Conservation (phyloP, 2,797 vertebrate genomes). For the Peromyscus nudipes region DNA sequence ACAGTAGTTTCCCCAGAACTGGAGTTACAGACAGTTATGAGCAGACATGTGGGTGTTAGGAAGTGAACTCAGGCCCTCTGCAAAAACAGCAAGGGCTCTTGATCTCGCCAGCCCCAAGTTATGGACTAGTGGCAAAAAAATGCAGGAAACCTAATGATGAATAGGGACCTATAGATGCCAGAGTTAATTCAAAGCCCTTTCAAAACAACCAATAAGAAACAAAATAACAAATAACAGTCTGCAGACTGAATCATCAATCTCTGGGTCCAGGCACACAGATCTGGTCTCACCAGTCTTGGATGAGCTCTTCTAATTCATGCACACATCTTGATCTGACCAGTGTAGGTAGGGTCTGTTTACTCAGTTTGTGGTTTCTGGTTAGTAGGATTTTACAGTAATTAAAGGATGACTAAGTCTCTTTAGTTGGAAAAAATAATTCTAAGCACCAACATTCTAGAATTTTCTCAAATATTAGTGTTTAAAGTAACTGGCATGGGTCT, state of each 20-base stretch:
- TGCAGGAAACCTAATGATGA: neutral
- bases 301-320: neutral
- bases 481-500: neutral
- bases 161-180: no score
- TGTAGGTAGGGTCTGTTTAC: neutral
- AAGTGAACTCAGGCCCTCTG: neutral
- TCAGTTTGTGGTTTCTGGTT: slow-evolving; percentile 3
- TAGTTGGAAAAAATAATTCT: slow-evolving; percentile 45
- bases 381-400: slow-evolving; percentile 39
- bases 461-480: neutral
- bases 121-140: neutral
- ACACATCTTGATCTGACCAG: neutral
- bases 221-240: neutral
- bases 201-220: neutral
- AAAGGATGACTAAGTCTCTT: neutral
- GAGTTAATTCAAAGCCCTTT: neutral
- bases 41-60: neutral
- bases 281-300: neutral
- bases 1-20: neutral
- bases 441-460: neutral
- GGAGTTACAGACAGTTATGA: neutral
- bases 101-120: neutral
- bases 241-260: neutral
- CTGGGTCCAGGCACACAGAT: neutral
- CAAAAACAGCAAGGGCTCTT: neutral